phyloP scores from a whole-genome alignment of 2,113 vertebrate species.

The Puntigrus tetrazona region DNA sequence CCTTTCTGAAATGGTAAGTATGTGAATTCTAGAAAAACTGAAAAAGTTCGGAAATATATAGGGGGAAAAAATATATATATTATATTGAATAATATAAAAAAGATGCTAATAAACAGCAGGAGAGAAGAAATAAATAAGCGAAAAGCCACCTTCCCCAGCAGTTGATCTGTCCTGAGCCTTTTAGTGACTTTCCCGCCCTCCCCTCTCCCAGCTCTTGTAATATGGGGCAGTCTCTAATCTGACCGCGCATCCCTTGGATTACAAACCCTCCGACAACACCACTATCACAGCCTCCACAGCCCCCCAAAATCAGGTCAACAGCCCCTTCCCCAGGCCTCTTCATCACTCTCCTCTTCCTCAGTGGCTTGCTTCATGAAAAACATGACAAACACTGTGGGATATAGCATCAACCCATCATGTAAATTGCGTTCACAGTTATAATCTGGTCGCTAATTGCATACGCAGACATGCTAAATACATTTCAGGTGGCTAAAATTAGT shows the following conservation, averaged over 20 bases:
- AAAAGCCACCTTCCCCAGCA: slow-evolving; percentile 66
- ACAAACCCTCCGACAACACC: slow-evolving; percentile 60
- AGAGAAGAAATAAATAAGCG: slow-evolving; percentile 67
- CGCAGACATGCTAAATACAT: background rate
- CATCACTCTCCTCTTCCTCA: background rate
- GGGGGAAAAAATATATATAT: too few species aligned
- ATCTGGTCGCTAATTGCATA: background rate
- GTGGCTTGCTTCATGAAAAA: background rate
- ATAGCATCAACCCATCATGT: background rate
- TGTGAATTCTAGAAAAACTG: background rate
- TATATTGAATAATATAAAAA: slow-evolving; percentile 8
- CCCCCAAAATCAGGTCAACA: slow-evolving; percentile 31
- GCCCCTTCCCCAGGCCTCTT: background rate
- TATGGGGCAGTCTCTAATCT: slow-evolving; percentile 74
- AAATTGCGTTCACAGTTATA: background rate
- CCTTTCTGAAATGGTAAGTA: background rate
- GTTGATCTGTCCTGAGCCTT: slow-evolving; percentile 57
- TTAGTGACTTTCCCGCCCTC: slow-evolving; percentile 13
- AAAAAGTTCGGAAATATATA: too few species aligned
- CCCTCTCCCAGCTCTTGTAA: slow-evolving; percentile 60
- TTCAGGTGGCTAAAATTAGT: background rate
- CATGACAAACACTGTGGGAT: background rate
- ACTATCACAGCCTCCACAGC: slow-evolving; percentile 41
- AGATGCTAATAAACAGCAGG: slow-evolving; percentile 52
- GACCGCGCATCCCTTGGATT: slow-evolving; percentile 68